Evolutionary conservation across 2,113 vertebrate species (phyloP), one percentile per base, ranked within the genome.

Genomic region (Colossoma macropomum): DNA sequence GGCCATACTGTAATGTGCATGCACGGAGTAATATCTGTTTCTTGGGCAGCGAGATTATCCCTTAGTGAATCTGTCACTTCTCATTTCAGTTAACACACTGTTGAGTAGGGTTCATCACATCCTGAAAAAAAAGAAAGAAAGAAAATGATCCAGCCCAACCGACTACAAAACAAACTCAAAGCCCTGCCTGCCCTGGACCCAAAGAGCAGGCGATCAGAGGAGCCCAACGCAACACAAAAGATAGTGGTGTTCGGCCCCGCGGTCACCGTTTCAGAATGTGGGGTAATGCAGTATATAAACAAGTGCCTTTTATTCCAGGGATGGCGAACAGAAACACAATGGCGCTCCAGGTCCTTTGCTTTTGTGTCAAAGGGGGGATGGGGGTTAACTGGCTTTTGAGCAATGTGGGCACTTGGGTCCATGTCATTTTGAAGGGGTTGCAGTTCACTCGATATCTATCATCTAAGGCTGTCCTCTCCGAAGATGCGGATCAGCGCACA

Each of bases 51-150:
- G 90, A 94, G 90, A 94, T 95, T 95, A 96, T 94, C 92, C 91
- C 90, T 94, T 92, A 94, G 93, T 94, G 93, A 94, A 93, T 93
- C 93, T 96, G 96, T 96, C 96, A 96, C 94, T 96, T 96, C 93
- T 91, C 86, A 96, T 97, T 96, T 94, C 84, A 75, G 92, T 93
- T 95, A 96, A 96, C 95, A 95, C 89, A 91, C 90, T 86, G 85
- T 78, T 92, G 93, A 92, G 90, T 85, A 88, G 82, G 89, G 89
- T 91, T 94, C 93, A 94, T 93, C 91, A 86, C 70, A 38, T 30
- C 89, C 89, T 90, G 89, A 25, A 27, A 25, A 71, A 59, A 59
- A 56, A 63, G 60, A 6, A 68, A 73, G 25, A 38, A 45, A 71
- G 54, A 66, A 68, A 59, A 19, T 38, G 65, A 62, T 90, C 88